Evolutionary conservation across 2,797 vertebrate species (phyloP).

Genomic region (Myioborus miniatus): DNA sequence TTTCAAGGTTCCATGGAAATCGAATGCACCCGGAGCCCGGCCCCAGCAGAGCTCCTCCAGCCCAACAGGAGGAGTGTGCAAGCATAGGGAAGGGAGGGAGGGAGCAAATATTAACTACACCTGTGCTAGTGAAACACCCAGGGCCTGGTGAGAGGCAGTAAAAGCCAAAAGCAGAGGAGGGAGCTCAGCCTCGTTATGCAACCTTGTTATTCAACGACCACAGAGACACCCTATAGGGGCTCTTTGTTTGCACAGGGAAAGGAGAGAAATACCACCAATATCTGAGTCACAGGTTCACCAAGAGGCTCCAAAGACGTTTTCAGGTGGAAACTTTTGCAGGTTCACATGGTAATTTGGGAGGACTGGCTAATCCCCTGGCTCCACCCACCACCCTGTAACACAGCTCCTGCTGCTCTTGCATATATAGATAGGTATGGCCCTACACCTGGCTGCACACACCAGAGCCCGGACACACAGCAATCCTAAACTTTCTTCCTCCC

Average conservation of each 20-base stretch:
- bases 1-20: neutral
- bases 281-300: slow-evolving; percentile 48
- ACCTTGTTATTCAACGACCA: slow-evolving; percentile 57
- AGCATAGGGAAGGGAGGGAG: neutral
- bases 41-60: neutral
- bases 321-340: slow-evolving; percentile 64
- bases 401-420: slow-evolving; percentile 52
- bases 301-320: slow-evolving; percentile 30
- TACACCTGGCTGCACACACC: neutral
- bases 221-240: slow-evolving; percentile 46
- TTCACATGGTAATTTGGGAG: slow-evolving; percentile 52
- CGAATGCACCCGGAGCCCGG: accelerated
- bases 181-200: slow-evolving; percentile 44
- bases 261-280: slow-evolving; percentile 37
- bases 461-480: neutral
- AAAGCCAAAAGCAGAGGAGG: slow-evolving; percentile 9
- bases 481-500: neutral
- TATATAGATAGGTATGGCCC: slow-evolving; percentile 69
- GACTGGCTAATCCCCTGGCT: slow-evolving; percentile 40
- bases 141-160: neutral
- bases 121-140: neutral
- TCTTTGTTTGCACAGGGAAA: slow-evolving; percentile 53
- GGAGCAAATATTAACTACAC: neutral
- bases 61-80: neutral
- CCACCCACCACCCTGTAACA: slow-evolving; percentile 49